These are phyloP conservation scores for Orchesella cincta DNA, from an alignment of 1,140 invertebrate genomes.

Conservation along the genomic window DNA sequence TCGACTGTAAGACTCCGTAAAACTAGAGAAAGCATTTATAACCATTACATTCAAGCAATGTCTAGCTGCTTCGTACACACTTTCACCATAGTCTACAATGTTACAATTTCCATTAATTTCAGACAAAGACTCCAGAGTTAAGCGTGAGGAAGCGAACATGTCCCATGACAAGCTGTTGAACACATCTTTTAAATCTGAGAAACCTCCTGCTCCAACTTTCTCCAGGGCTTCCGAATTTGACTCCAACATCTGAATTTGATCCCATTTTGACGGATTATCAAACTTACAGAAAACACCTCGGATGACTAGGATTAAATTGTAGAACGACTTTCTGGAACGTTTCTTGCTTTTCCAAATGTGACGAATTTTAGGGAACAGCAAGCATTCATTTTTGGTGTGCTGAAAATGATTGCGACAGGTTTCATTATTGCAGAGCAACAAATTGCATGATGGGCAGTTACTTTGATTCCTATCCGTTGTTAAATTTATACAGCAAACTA, in stretches of 20 bases:
- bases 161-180: conserved; percentile 34
- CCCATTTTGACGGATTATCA: conserved; percentile 38
- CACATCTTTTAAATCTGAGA: conserved; percentile 7
- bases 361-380: conserved; percentile 35
- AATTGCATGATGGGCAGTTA: conserved; percentile 12
- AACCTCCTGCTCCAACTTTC: conserved; percentile 20
- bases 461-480: not conserved
- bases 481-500: conserved; percentile 13
- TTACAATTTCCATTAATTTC: not conserved
- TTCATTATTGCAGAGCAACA: conserved; percentile 23
- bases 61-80: conserved; percentile 16
- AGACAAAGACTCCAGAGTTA: not conserved
- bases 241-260: conserved; percentile 39
- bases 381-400: conserved; percentile 41
- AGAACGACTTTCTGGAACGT: not conserved
- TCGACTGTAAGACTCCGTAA: not conserved
- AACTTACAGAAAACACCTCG: conserved; percentile 30
- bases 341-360: not conserved
- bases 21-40: conserved; percentile 46
- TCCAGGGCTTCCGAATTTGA: conserved; percentile 39
- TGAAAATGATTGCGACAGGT: not conserved
- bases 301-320: conserved; percentile 36
- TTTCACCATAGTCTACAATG: not conserved
- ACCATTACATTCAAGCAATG: conserved; percentile 41
- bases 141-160: conserved; percentile 26